Base-by-base conservation (phyloP, 2,888 invertebrate genomes). In the Pristionchus japonicus region DNA sequence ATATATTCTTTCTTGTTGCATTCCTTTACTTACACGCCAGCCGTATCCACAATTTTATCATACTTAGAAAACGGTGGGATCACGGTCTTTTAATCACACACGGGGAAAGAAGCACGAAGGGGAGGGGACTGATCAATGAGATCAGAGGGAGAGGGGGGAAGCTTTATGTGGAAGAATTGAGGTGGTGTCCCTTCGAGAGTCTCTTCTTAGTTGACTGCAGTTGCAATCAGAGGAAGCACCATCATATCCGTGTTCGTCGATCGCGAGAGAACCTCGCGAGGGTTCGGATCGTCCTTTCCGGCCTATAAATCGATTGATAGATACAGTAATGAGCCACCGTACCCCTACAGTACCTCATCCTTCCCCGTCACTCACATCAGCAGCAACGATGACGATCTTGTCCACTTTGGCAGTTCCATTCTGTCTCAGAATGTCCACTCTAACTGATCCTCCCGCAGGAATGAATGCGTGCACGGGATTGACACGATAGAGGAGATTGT, bases 41-140 rank as follows among this genome's bases (percentile, higher is more conserved):
- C 74, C 74, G 74, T 74, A 74, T 74, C 74, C 74, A 74, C 74
- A 74, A 74, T 74, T 74, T 74, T 74, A 74, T 74, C 74, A 40
- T 40, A 74, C 37, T 74, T 74, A 40, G 74, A 40, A 74, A 74
- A 74, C 74, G 74, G 74, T 74, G 74, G 74, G 74, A 74, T 74
- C 40, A 74, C 74, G 74, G 74, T 31, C 74, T 40, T 20, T 74
- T 40, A 37, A 40, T 74, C 74, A 40, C 74, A 37, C 74, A 74
- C 37, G 23, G 40, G 40, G 74, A 31, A 67, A 57, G 57, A n/a
- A 57, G 57, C n/a, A n/a, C 23, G 57, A 57, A 57, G 17, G 4
- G 57, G 20, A 57, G 64, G 64, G 67, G 31, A 67, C 31, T 67
- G 31, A 34, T 15, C 31, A 34, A 67, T 15, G 34, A 34, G 67